Conservation (phyloP, 2,113 vertebrate species). For the Macrotus californicus region DNA sequence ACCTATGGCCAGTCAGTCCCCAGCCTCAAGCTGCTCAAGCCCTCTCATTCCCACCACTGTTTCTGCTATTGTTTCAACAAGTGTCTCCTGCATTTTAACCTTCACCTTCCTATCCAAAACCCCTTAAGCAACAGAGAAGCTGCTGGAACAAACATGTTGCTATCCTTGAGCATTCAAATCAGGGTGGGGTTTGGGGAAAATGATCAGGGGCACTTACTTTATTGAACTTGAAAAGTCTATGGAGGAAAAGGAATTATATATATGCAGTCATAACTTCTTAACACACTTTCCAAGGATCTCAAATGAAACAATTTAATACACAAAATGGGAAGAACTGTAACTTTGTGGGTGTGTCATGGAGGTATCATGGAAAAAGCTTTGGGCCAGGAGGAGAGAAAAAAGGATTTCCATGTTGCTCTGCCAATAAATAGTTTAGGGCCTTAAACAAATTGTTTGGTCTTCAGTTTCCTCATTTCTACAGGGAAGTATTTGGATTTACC, state of each 20-base stretch:
- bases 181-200: conserved; percentile 32
- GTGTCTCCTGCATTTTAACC: background rate
- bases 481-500: conserved; percentile 39
- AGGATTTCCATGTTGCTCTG: conserved; percentile 21
- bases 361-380: conserved; percentile 54
- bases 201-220: background rate
- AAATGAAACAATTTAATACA: conserved; percentile 28
- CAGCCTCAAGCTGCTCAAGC: background rate
- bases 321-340: conserved; percentile 33
- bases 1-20: background rate
- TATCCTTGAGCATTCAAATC: background rate
- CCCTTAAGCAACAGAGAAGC: background rate
- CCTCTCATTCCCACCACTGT: background rate
- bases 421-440: conserved; percentile 37
- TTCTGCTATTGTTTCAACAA: background rate
- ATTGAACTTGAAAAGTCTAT: conserved; percentile 17
- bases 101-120: background rate
- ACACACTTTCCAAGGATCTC: conserved; percentile 18
- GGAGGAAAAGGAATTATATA: background rate
- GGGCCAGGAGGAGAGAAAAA: conserved; percentile 23
- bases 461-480: conserved; percentile 28
- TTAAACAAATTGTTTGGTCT: conserved; percentile 18
- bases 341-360: conserved; percentile 65
- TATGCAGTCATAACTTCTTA: background rate
- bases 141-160: background rate